These are phyloP conservation scores for Ellobium chinense DNA, from an alignment of 2,888 invertebrate species.

Conservation along the genomic window DNA sequence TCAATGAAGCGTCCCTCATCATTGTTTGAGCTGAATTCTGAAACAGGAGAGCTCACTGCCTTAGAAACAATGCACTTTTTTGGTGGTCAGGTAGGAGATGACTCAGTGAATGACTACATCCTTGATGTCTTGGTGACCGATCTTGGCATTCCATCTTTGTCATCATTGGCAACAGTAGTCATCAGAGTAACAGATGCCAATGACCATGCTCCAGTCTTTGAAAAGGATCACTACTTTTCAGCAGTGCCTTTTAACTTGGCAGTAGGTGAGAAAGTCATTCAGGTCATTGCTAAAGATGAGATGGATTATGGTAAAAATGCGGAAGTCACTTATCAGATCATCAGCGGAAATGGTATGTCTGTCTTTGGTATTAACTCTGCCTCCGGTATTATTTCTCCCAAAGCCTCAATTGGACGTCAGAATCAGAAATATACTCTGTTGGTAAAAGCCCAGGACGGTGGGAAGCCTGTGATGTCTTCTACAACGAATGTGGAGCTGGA, in stretches of 20 bases:
- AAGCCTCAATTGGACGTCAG: constrained; percentile 81
- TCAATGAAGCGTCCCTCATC: constrained; percentile 81
- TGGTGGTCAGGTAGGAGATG: constrained; percentile 45
- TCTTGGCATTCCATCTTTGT: constrained; percentile 96
- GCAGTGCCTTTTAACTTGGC: constrained; percentile 84
- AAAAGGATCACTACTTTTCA: constrained; percentile 79
- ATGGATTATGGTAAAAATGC: constrained; percentile 92
- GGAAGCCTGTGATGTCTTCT: constrained; percentile 91
- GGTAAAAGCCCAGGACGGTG: constrained; percentile 90
- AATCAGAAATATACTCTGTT: constrained; percentile 83
- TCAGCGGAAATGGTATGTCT: constrained; percentile 87
- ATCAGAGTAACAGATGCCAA: constrained; percentile 95
- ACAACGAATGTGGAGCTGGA: constrained; percentile 83
- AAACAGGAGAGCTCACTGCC: constrained; percentile 93
- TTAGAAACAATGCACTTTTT: constrained; percentile 83
- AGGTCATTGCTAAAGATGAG: constrained; percentile 80
- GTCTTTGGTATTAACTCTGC: constrained; percentile 87
- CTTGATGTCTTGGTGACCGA: constrained; percentile 90
- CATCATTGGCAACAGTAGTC: constrained; percentile 90
- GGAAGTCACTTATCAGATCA: constrained; percentile 88
- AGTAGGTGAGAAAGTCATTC: constrained; percentile 86
- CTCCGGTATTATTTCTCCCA: constrained; percentile 89
- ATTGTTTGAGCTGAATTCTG: constrained; percentile 91
- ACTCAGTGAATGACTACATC: constrained; percentile 65
- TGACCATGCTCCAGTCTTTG: constrained; percentile 93